Evolutionary conservation across 1,140 invertebrate species (phyloP).

Genomic region (Papilio polytes): DNA sequence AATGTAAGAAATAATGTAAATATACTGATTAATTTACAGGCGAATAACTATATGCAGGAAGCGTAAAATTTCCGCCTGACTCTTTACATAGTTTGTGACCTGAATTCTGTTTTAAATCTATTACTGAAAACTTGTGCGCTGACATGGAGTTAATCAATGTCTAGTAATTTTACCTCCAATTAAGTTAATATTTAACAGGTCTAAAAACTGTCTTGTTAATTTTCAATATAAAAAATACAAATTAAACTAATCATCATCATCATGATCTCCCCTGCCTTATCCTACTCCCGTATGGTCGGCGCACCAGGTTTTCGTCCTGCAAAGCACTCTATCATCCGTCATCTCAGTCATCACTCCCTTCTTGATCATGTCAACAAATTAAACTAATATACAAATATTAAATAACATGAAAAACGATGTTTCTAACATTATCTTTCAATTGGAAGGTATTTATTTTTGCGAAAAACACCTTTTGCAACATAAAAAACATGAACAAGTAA

Average conservation of each 20-base stretch:
- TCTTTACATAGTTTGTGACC: conserved; percentile 18
- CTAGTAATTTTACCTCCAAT: neutral
- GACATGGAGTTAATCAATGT: neutral
- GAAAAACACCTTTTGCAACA: neutral
- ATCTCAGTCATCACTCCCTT: too few relatives aligned
- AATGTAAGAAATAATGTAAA: neutral
- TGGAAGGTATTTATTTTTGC: neutral
- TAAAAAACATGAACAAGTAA: neutral
- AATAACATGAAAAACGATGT: neutral
- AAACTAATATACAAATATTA: neutral
- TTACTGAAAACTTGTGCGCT: neutral
- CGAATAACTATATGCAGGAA: conserved; percentile 20
- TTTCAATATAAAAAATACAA: neutral
- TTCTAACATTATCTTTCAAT: too few relatives aligned
- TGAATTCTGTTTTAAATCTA: neutral
- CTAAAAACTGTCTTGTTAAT: neutral
- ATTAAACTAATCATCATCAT: too few relatives aligned
- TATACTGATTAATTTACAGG: neutral
- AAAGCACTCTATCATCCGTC: too few relatives aligned
- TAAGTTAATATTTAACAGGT: neutral
- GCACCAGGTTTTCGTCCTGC: too few relatives aligned
- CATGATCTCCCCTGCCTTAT: too few relatives aligned
- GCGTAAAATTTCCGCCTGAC: conserved; percentile 15
- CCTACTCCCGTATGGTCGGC: too few relatives aligned
- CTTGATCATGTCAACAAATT: too few relatives aligned